These are phyloP conservation scores for Nothocercus julius DNA, from an alignment of 2,113 vertebrate genomes.

Conservation along the genomic window DNA sequence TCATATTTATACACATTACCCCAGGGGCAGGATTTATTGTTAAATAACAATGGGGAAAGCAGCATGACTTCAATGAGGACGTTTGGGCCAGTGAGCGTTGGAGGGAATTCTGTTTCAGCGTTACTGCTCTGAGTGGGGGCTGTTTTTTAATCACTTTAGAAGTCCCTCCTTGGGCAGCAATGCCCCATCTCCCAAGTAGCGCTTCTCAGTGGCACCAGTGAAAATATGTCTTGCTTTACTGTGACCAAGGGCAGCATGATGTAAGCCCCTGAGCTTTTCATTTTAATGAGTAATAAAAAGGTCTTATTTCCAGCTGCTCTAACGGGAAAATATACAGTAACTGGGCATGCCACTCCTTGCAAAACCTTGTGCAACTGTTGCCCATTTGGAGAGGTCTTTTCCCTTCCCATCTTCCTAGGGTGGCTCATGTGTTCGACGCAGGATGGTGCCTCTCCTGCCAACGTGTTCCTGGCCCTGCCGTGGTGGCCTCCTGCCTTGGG, in stretches of 20 bases:
- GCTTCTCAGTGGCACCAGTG: not conserved
- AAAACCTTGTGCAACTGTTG: not conserved
- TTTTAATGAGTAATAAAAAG: not conserved
- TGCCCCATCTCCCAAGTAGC: not conserved
- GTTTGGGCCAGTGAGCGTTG: conserved; percentile 57
- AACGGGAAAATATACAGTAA: not conserved
- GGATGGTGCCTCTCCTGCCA: accelerated
- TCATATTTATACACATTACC: conserved; percentile 57
- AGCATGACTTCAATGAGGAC: conserved; percentile 50
- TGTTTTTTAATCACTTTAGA: conserved; percentile 36
- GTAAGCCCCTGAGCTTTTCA: not conserved
- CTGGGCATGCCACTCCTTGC: not conserved
- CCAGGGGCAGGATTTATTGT: conserved; percentile 61
- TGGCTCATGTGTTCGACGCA: accelerated
- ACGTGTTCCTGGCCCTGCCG: not conserved
- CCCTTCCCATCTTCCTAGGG: not conserved
- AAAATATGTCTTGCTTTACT: not conserved
- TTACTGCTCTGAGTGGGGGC: conserved; percentile 23
- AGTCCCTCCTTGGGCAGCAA: conserved; percentile 54
- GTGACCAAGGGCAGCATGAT: accelerated
- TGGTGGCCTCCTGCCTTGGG: not conserved
- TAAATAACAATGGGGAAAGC: conserved; percentile 59
- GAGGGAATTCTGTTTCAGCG: not conserved
- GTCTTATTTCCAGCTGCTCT: not conserved
- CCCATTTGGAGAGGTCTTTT: not conserved